Base-by-base conservation (phyloP, 2,888 invertebrate species). In the Agriopis marginaria region DNA sequence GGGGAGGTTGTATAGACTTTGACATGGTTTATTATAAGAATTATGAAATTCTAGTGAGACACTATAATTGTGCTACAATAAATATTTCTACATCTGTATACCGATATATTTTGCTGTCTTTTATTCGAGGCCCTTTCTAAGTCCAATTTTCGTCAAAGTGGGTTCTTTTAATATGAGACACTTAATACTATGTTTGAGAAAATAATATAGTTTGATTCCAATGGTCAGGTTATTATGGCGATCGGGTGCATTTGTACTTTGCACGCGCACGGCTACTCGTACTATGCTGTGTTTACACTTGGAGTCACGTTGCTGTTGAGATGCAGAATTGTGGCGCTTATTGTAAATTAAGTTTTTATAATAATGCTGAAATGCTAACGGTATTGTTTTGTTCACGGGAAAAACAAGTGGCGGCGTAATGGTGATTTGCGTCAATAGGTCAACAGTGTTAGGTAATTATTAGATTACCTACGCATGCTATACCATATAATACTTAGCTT, bases 251-350 rank as follows among this genome's bases (percentile, higher is more conserved):
- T 53, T 58, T 14, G 73, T 67, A 72, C 72, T 72, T 71, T 72
- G 69, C 82, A 82, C 79, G 79, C 77, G 81, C 73, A 67, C 72
- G 63, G 72, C 62, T 11, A 6, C 14, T 45, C 58, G 23, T 44
- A 44, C 23, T 58, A 63, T 77, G 75, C 63, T 72, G 76, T 84
- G 85, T 85, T 85, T 85, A 84, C 76, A 79, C 70, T 80, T 67
- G 71, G 70, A 80, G 82, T 85, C 85, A 84, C 85, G 85, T 84
- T 82, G 79, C 75, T 76, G 75, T 74, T 76, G 76, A 79, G 84
- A 85, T 83, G 82, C 77, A 77, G 54, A 75, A 69, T 72, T 73
- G 59, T 70, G 54, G 64, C 56, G 63, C 9, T 68, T 72, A 62
- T 70, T 66, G 14, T 64, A 66, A 58, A 64, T 53, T 60, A 60